These are phyloP conservation scores for Yponomeuta malinellus DNA, from an alignment of 2,888 invertebrate species.

Conservation along the genomic window DNA sequence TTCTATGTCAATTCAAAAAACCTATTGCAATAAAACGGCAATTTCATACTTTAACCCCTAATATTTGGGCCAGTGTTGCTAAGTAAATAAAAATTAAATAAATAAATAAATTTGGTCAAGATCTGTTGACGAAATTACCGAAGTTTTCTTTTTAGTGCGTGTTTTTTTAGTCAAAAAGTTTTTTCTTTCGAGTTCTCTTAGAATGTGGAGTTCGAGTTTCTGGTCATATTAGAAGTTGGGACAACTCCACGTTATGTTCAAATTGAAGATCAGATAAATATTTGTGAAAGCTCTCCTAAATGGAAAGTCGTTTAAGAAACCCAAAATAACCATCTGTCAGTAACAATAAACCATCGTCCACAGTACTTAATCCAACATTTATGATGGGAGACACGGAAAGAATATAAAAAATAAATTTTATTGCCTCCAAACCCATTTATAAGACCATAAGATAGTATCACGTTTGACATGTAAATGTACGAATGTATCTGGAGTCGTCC, in stretches of 20 bases:
- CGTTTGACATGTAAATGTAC: neutral
- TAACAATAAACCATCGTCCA: neutral
- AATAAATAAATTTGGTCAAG: too few species aligned
- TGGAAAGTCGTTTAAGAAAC: neutral
- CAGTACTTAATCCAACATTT: conserved; percentile 7
- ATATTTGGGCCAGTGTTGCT: too few species aligned
- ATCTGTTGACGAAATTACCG: too few species aligned
- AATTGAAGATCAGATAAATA: neutral
- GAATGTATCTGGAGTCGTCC: neutral
- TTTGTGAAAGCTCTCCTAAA: neutral
- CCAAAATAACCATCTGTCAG: conserved; percentile 5
- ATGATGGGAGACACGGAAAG: conserved; percentile 1
- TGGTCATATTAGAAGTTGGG: too few species aligned
- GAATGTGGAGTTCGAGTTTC: too few species aligned
- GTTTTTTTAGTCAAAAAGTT: too few species aligned
- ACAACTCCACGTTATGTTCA: neutral
- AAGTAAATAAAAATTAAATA: too few species aligned
- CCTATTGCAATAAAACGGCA: too few species aligned
- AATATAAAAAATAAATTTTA: conserved; percentile 6
- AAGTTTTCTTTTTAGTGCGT: too few species aligned
- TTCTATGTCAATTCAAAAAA: too few species aligned
- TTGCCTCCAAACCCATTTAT: conserved; percentile 9
- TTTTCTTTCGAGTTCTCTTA: too few species aligned
- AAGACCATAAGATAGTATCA: neutral
- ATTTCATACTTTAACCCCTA: too few species aligned